Percentiles rank a stretch among this genome's conserved stretches.
These are phyloP conservation scores for Trinorchestia longiramus DNA, from an alignment of 1,140 invertebrate genomes.

Conservation along the genomic window DNA sequence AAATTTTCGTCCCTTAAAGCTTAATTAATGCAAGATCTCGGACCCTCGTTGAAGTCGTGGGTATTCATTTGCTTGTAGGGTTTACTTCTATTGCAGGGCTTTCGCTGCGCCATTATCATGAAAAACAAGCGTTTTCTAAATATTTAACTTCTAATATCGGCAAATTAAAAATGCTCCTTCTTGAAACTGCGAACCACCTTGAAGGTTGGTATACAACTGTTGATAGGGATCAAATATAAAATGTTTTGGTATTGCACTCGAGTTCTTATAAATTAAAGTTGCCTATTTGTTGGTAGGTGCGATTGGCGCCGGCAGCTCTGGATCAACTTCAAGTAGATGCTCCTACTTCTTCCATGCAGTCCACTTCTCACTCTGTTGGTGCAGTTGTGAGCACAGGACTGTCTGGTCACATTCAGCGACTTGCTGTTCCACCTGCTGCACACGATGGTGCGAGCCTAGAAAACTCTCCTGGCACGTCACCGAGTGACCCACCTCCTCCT, in stretches of 20 bases:
- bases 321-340: constrained; percentile 44
- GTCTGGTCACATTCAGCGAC: constrained; percentile 57
- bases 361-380: constrained; percentile 48
- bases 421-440: constrained; percentile 55
- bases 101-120: not conserved
- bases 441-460: constrained; percentile 24
- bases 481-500: constrained; percentile 57
- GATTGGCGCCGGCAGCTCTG: constrained; percentile 45
- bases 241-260: not conserved
- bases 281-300: constrained; percentile 50
- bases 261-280: constrained; percentile 44
- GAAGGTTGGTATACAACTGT: constrained; percentile 19
- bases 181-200: not conserved
- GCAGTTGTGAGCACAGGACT: constrained; percentile 56
- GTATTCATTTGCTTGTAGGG: not conserved
- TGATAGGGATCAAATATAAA: not conserved
- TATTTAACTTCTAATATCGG: not conserved
- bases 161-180: not conserved
- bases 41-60: not conserved
- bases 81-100: too few relatives aligned
- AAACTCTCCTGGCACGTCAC: constrained; percentile 59
- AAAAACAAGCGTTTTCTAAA: not conserved
- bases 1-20: not conserved
- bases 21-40: not conserved
- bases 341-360: constrained; percentile 24